Evolutionary conservation across 2,113 vertebrate species (phyloP).

Genomic region (Candoia aspera): DNA sequence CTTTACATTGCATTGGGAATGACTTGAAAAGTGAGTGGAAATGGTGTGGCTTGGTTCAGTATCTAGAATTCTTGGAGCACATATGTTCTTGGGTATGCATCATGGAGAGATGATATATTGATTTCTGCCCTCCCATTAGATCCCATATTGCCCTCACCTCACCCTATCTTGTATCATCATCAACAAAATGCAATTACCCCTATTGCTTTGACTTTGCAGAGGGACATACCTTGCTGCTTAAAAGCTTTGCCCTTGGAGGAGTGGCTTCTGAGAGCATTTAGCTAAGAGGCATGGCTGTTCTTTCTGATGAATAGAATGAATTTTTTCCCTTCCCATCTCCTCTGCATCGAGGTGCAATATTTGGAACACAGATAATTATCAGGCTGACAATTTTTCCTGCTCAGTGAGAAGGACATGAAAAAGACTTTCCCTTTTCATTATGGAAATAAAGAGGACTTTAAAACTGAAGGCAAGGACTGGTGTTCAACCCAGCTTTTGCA

Average conservation of each 20-base stretch:
- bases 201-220: slow-evolving; percentile 7
- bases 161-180: not conserved
- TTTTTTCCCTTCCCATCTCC: not conserved
- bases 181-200: not conserved
- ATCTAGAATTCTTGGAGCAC: not conserved
- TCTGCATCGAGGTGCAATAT: not conserved
- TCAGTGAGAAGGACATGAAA: slow-evolving; percentile 11
- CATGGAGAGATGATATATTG: not conserved
- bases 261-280: slow-evolving; percentile 7
- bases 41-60: not conserved
- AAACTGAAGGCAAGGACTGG: slow-evolving; percentile 3
- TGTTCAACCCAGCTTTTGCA: not conserved
- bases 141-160: not conserved
- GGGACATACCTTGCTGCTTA: not conserved
- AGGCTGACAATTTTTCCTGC: not conserved
- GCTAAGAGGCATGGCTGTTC: slow-evolving; percentile 1
- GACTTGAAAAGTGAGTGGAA: not conserved
- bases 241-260: slow-evolving; percentile 28
- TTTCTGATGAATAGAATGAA: not conserved
- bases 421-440: slow-evolving; percentile 26
- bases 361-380: not conserved
- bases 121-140: not conserved
- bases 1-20: not conserved
- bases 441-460: slow-evolving; percentile 18
- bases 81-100: not conserved